Evolutionary conservation across 2,113 vertebrate genomes (phyloP).

Genomic region (Tragulus kanchil): DNA sequence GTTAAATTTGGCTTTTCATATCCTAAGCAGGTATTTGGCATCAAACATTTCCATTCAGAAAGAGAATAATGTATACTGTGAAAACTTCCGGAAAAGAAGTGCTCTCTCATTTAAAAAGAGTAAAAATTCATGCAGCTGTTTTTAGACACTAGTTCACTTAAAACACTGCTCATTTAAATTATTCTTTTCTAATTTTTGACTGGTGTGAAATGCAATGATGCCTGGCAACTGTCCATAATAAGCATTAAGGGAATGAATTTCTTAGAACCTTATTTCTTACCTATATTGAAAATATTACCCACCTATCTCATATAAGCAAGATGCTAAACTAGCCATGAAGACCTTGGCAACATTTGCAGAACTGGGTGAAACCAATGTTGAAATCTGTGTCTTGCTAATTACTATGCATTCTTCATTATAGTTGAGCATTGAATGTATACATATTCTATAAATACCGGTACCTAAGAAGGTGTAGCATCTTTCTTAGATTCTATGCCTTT

Average conservation of each 20-base stretch:
- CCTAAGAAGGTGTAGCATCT: slow-evolving; percentile 40
- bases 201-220: slow-evolving; percentile 40
- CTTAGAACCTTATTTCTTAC: slow-evolving; percentile 65
- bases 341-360: slow-evolving; percentile 58
- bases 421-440: background rate
- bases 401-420: slow-evolving; percentile 54
- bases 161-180: slow-evolving; percentile 52
- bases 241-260: slow-evolving; percentile 62
- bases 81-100: background rate
- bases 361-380: slow-evolving; percentile 29
- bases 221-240: slow-evolving; percentile 64
- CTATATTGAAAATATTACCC: slow-evolving; percentile 71
- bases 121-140: background rate
- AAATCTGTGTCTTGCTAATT: slow-evolving; percentile 71
- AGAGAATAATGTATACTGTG: background rate
- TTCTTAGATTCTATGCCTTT: slow-evolving; percentile 53
- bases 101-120: background rate
- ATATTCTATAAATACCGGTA: slow-evolving; percentile 57
- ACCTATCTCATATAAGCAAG: slow-evolving; percentile 58
- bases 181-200: slow-evolving; percentile 38
- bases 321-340: slow-evolving; percentile 76
- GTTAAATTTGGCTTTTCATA: slow-evolving; percentile 35
- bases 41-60: slow-evolving; percentile 36
- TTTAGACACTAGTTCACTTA: slow-evolving; percentile 35
- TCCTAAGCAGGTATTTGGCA: slow-evolving; percentile 29